Evolutionary conservation across 2,888 invertebrate species (phyloP).

Genomic region (Diabrotica balteata): DNA sequence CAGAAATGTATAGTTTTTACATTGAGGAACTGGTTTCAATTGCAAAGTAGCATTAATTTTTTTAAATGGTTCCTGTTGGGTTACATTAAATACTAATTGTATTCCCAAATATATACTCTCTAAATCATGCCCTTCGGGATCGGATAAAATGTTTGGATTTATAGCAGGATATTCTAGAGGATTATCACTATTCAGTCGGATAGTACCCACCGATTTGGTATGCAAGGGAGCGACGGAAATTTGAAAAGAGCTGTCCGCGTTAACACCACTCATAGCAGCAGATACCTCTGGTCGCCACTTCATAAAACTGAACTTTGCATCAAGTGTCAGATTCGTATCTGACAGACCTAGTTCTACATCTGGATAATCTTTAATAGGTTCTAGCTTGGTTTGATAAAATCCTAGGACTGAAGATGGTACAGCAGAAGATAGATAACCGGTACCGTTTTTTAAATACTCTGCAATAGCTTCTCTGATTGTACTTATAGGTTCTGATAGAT

Average conservation of each 20-base stretch:
- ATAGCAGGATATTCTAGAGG: conserved; percentile 63
- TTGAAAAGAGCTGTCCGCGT: conserved; percentile 31
- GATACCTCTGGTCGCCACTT: conserved; percentile 18
- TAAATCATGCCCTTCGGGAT: conserved; percentile 59
- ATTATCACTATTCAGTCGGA: conserved; percentile 51
- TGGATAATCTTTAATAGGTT: conserved; percentile 23
- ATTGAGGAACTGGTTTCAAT: conserved; percentile 51
- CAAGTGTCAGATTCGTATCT: conserved; percentile 20
- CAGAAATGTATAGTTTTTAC: conserved; percentile 60
- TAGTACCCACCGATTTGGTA: conserved; percentile 66
- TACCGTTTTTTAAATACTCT: conserved; percentile 48
- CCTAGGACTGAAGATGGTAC: conserved; percentile 26
- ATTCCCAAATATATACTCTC: conserved; percentile 64
- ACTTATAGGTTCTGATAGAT: conserved; percentile 61
- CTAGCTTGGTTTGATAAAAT: conserved; percentile 30
- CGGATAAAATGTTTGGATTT: conserved; percentile 71
- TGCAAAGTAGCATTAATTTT: conserved; percentile 61
- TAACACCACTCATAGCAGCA: conserved; percentile 12
- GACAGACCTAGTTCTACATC: conserved; percentile 34
- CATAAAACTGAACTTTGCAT: conserved; percentile 13
- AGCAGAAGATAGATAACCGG: conserved; percentile 27
- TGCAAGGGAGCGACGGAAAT: conserved; percentile 45
- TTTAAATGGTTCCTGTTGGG: conserved; percentile 63
- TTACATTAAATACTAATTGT: conserved; percentile 57
- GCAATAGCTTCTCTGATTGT: conserved; percentile 62